These are phyloP conservation scores for Carposina sasakii DNA, from an alignment of 1,140 invertebrate species.

Conservation along the genomic window DNA sequence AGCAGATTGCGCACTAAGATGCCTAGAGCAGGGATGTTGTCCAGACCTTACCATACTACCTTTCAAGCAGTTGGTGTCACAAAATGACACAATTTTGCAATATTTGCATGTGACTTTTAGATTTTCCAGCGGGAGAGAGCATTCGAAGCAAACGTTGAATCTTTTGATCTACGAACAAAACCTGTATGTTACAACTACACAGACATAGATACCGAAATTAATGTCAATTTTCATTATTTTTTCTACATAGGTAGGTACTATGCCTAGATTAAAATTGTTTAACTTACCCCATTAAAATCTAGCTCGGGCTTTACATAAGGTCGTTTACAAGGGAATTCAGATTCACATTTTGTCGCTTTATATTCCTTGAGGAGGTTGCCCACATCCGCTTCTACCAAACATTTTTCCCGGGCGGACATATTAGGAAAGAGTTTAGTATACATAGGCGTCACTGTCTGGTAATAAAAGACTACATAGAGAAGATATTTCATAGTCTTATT, in stretches of 20 bases:
- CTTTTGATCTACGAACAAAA: slow-evolving; percentile 43
- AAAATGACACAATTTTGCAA: slow-evolving; percentile 49
- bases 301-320: slow-evolving; percentile 46
- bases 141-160: slow-evolving; percentile 58
- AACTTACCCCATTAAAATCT: slow-evolving; percentile 30
- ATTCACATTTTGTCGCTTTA: slow-evolving; percentile 19
- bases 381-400: slow-evolving; percentile 33
- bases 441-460: slow-evolving; percentile 16
- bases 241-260: too few species aligned
- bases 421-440: slow-evolving; percentile 9
- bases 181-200: too few species aligned
- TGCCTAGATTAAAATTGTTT: too few species aligned
- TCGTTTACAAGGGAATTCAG: slow-evolving; percentile 21
- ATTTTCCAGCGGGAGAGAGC: slow-evolving; percentile 35
- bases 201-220: too few species aligned
- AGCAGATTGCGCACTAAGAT: slow-evolving; percentile 32
- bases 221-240: too few species aligned
- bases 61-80: slow-evolving; percentile 43
- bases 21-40: slow-evolving; percentile 49
- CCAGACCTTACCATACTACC: slow-evolving; percentile 32
- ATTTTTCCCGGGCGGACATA: slow-evolving; percentile 32
- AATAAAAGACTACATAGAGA: slow-evolving; percentile 40
- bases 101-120: slow-evolving; percentile 35
- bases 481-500: slow-evolving; percentile 36
- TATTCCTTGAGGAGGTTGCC: slow-evolving; percentile 27